Evolutionary conservation across 2,888 invertebrate species (phyloP).

Genomic region (Dicyrtomina minuta): DNA sequence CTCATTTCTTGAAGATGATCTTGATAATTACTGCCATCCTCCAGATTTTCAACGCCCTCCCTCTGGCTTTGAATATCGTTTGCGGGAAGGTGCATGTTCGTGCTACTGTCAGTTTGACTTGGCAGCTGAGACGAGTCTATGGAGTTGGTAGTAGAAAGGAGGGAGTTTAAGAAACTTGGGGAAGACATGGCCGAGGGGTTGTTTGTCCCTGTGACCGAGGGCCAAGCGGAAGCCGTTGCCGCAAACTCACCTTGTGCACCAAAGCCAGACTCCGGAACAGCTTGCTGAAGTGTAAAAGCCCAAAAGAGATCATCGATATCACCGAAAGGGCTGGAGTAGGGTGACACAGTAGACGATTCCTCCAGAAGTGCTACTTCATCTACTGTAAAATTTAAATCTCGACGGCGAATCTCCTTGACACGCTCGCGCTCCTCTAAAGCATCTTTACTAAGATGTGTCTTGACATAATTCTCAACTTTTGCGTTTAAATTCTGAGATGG

Average conservation of each 20-base stretch:
- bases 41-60: too few relatives aligned
- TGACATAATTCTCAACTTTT: conserved; percentile 6
- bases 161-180: neutral
- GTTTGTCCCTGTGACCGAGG: too few relatives aligned
- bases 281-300: neutral
- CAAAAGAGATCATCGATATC: conserved; percentile 4
- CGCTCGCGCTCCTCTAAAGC: conserved; percentile 16
- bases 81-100: too few relatives aligned
- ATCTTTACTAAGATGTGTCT: neutral
- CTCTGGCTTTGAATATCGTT: too few relatives aligned
- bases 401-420: neutral
- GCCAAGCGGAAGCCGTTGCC: too few relatives aligned
- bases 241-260: too few relatives aligned
- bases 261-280: neutral
- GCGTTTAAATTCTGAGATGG: neutral
- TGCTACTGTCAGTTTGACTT: neutral
- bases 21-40: neutral
- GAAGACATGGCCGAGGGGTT: neutral
- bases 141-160: neutral
- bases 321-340: neutral
- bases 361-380: neutral
- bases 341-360: neutral
- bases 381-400: neutral
- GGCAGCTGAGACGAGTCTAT: neutral
- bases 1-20: neutral